Evolutionary conservation across 2,888 invertebrate species (phyloP), one percentile per base, ranked within the genome.

Genomic region (Catocala sponsa): DNA sequence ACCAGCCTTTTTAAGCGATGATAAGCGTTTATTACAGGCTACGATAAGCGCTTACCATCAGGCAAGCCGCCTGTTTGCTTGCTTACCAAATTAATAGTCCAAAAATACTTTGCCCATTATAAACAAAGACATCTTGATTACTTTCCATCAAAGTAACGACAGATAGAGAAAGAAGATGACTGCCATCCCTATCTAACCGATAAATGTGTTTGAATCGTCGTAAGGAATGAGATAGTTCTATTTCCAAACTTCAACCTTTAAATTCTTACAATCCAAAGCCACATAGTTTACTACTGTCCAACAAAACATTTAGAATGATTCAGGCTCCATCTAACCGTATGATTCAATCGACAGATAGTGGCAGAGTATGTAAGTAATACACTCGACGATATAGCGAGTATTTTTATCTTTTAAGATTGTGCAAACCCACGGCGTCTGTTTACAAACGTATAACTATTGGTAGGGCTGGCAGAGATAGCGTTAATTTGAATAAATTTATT

Each of bases 331-430:
- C 15, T 38, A 52, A 55, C 35, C 9, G 46, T 51, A 68, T 76
- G 68, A 66, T 68, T 76, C 68, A 76, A 55, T 55, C 57, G 13
- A 47, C 47, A 59, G 47, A 43, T 47, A 48, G 49, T 60, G 15
- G 25, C 43, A 53, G 48, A 49, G 41, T 57, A 50, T 48, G 11
- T 52, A 46, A 55, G 63, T 61, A 53, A 62, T 55, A 65, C 63
- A 64, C 62, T 68, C 42, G 43, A 50, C 32, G 41, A 66, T 68
- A 60, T 44, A 55, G 46, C 6, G 67, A 53, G 61, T 74, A 77
- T 77, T 71, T 71, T 65, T 68, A 77, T 63, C 64, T 74, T 65
- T 49, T 41, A 65, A 68, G 63, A 76, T 68, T 72, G 60, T 68
- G 62, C 60, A 73, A 76, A 65, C 51, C 68, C 38, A 51, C 54